A percentile compares a stretch with the other conserved stretches of the same genome.
Evolutionary conservation across 1,140 invertebrate species (phyloP).

Genomic region (Rhopalosiphum padi): DNA sequence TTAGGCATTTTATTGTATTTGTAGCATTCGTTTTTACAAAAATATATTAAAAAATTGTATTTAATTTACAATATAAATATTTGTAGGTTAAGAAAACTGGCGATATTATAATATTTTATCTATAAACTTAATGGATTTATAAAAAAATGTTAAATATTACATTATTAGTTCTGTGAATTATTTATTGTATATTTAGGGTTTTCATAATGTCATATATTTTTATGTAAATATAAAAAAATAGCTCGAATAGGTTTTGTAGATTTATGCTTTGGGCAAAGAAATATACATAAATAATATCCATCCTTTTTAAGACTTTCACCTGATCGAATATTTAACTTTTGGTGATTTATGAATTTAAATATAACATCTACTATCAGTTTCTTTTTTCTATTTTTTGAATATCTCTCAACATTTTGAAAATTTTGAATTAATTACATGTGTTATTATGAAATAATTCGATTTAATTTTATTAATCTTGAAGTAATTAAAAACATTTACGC

Average conservation of each 20-base stretch:
- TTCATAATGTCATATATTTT: neutral
- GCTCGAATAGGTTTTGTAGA: neutral
- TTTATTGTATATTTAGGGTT: slow-evolving; percentile 16
- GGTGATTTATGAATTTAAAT: neutral
- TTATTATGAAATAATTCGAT: neutral
- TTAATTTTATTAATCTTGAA: neutral
- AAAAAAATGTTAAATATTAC: neutral
- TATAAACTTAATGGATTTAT: neutral
- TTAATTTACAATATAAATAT: neutral
- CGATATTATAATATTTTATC: neutral
- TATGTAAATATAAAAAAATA: neutral
- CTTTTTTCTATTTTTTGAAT: neutral
- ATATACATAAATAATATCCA: neutral
- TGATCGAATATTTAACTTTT: slow-evolving; percentile 10
- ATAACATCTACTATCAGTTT: neutral
- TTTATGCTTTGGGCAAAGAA: neutral
- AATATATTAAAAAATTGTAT: neutral
- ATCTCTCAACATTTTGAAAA: neutral
- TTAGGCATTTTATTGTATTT: neutral
- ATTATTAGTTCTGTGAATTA: slow-evolving; percentile 28
- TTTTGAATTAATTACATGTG: neutral
- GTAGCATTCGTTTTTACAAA: neutral
- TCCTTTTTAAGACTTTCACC: slow-evolving; percentile 9
- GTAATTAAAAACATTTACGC: neutral
- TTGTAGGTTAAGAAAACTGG: neutral